Evolutionary conservation across 2,797 vertebrate species (phyloP).

Genomic region (Tiaroga cobitis): DNA sequence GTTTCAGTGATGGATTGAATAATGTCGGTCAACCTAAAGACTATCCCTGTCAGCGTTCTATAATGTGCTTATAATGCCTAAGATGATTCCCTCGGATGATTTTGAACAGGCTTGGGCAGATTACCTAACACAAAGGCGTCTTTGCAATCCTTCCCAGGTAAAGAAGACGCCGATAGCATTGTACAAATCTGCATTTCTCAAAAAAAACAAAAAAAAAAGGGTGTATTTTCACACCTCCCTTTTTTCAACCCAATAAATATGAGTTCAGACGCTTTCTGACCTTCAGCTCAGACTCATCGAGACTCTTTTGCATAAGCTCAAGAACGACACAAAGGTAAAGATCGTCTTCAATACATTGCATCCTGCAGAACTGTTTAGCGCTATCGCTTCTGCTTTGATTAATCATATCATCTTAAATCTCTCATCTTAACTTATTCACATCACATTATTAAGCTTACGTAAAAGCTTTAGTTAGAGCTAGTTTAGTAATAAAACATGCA

Average conservation of each 20-base stretch:
- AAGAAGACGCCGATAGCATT: too few relatives aligned
- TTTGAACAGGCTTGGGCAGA: too few relatives aligned
- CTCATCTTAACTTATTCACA: background rate
- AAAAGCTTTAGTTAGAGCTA: background rate
- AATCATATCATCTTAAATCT: too few relatives aligned
- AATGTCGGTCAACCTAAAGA: background rate
- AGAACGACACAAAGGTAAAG: background rate
- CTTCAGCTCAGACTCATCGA: background rate
- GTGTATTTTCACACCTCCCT: too few relatives aligned
- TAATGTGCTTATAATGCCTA: too few relatives aligned
- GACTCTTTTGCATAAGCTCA: background rate
- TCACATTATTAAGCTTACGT: background rate
- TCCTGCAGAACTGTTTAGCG: too few relatives aligned
- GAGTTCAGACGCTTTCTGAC: background rate
- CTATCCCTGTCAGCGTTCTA: background rate
- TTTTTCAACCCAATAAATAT: background rate
- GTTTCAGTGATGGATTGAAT: background rate
- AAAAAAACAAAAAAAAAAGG: too few relatives aligned
- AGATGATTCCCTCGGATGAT: too few relatives aligned
- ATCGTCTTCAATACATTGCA: background rate
- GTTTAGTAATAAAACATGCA: background rate
- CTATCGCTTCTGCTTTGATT: too few relatives aligned
- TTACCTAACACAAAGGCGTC: background rate
- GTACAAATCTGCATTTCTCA: too few relatives aligned
- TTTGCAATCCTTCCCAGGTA: too few relatives aligned